Conservation (phyloP, 2,797 vertebrate species). For the Sebastes flavidus region DNA sequence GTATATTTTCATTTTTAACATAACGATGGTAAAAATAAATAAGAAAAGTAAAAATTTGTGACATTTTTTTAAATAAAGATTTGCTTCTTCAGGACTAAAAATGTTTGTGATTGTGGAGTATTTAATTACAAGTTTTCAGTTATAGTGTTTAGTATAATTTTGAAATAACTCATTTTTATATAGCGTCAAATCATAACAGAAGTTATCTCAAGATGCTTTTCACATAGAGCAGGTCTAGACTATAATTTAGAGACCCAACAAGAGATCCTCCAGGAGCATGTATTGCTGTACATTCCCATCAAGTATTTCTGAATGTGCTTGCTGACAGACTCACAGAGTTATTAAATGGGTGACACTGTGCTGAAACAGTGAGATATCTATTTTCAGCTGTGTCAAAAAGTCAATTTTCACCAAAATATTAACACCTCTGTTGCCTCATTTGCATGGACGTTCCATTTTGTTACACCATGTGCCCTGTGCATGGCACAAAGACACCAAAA, state of each 20-base stretch:
- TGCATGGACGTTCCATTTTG: background rate
- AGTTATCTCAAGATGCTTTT: too few relatives aligned
- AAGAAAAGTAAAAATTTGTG: background rate
- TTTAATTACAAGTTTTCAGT: background rate
- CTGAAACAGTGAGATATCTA: background rate
- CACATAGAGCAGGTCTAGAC: too few relatives aligned
- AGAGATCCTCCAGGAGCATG: too few relatives aligned
- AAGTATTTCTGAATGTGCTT: background rate
- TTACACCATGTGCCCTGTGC: background rate
- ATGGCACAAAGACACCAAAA: background rate
- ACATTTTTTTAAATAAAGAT: background rate
- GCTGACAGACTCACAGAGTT: background rate
- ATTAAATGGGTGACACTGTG: background rate
- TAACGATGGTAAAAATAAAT: background rate
- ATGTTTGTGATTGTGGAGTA: background rate
- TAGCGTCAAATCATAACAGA: too few relatives aligned
- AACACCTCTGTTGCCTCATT: background rate
- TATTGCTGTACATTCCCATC: background rate
- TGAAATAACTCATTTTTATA: background rate
- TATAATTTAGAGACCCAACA: too few relatives aligned
- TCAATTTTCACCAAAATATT: background rate
- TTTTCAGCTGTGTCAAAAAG: background rate
- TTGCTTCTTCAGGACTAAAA: background rate
- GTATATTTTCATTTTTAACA: background rate
- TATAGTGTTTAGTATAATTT: background rate